Evolutionary conservation across 2,888 invertebrate species (phyloP).

Genomic region (Megamerina dolium): DNA sequence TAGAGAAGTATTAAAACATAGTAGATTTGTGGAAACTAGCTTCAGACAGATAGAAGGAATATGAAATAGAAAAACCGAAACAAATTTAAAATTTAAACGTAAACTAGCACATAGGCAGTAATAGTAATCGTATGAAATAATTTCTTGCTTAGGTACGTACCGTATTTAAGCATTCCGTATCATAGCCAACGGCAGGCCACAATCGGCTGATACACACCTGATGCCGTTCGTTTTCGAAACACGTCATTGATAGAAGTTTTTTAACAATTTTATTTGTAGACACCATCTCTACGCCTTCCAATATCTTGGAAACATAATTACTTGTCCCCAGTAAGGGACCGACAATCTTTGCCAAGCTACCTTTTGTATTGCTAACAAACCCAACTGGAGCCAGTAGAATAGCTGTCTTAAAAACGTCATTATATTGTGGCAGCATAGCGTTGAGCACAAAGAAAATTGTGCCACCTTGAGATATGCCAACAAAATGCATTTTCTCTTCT

Average conservation of each 20-base stretch:
- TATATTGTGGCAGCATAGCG: conserved; percentile 43
- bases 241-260: conserved; percentile 42
- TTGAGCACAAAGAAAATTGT: conserved; percentile 43
- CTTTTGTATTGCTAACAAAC: conserved; percentile 42
- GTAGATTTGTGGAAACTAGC: too few relatives aligned
- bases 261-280: conserved; percentile 45
- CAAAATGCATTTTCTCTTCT: conserved; percentile 37
- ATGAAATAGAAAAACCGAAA: too few relatives aligned
- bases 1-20: too few relatives aligned
- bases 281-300: conserved; percentile 45
- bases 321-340: conserved; percentile 53
- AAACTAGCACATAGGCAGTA: too few relatives aligned
- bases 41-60: too few relatives aligned
- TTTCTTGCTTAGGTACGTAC: too few relatives aligned
- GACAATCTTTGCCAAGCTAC: conserved; percentile 55
- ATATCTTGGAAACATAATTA: conserved; percentile 40
- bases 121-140: too few relatives aligned
- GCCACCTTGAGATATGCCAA: conserved; percentile 45
- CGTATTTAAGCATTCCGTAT: conserved; percentile 40
- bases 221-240: conserved; percentile 39
- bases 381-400: conserved; percentile 44
- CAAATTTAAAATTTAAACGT: conserved; percentile 1
- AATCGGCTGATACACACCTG: conserved; percentile 40
- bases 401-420: conserved; percentile 40
- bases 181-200: conserved; percentile 46